Evolutionary conservation across 2,888 invertebrate genomes (phyloP).

Genomic region (Perithous albicinctus): DNA sequence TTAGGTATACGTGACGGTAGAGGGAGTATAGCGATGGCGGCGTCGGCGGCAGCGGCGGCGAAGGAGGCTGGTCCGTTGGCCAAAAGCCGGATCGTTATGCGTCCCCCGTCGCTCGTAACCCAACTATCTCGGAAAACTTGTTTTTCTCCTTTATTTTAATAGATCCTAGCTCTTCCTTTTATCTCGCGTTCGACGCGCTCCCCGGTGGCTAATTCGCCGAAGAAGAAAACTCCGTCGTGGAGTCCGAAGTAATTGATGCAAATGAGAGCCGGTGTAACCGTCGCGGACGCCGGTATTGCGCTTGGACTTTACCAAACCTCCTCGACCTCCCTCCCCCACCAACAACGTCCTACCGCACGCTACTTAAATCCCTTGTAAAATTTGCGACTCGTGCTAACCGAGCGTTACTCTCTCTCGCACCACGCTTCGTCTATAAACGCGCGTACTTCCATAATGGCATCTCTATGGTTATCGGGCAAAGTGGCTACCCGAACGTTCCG

Average conservation of each 20-base stretch:
- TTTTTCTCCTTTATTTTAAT: constrained; percentile 83
- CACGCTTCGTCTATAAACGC: constrained; percentile 19
- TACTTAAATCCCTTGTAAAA: constrained; percentile 75
- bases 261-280: constrained; percentile 74
- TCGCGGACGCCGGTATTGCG: constrained; percentile 60
- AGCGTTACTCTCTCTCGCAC: neutral
- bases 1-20: constrained; percentile 2
- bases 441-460: constrained; percentile 52
- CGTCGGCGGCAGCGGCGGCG: constrained; percentile 36
- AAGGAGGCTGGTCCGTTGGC: constrained; percentile 66
- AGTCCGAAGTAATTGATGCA: constrained; percentile 82
- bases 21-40: no score
- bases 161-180: constrained; percentile 73
- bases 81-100: constrained; percentile 79
- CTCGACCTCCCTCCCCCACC: constrained; percentile 12
- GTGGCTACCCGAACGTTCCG: constrained; percentile 34
- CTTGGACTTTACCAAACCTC: constrained; percentile 58
- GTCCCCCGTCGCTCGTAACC: constrained; percentile 83
- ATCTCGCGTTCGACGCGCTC: constrained; percentile 77
- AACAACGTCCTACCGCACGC: constrained; percentile 64
- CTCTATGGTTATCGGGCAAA: constrained; percentile 62
- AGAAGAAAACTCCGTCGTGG: constrained; percentile 78
- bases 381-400: constrained; percentile 63
- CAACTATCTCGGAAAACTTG: constrained; percentile 82
- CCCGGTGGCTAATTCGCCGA: constrained; percentile 80